These are phyloP conservation scores for Pampusana beccarii DNA, from an alignment of 2,113 vertebrate species.

Conservation along the genomic window DNA sequence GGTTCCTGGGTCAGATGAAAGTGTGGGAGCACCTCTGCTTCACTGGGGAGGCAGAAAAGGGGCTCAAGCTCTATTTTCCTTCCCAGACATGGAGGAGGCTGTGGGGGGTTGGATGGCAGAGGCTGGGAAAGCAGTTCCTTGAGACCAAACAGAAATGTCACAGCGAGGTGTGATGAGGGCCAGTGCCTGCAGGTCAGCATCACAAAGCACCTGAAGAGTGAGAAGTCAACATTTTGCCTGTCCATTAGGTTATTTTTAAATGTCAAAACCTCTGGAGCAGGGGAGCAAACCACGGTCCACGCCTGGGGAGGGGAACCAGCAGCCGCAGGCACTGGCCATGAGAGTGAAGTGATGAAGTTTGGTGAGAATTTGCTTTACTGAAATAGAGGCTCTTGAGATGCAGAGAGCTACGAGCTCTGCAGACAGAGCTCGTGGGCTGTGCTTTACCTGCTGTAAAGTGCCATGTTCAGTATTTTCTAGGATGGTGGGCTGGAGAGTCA, in stretches of 20 bases:
- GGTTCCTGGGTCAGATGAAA: neutral
- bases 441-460: neutral
- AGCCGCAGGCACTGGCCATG: neutral
- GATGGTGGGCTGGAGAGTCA: neutral
- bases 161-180: neutral
- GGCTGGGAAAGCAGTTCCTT: neutral
- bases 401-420: neutral
- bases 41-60: neutral
- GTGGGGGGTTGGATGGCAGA: rapidly evolving
- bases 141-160: neutral
- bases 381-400: neutral
- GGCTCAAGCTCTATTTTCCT: neutral
- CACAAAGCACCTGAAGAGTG: rapidly evolving
- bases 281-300: neutral
- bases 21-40: neutral
- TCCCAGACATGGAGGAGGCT: neutral
- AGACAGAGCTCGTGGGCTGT: neutral
- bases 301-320: neutral
- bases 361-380: neutral
- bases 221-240: neutral
- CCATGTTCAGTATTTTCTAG: rapidly evolving
- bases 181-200: neutral
- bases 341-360: neutral
- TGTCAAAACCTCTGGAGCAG: neutral
- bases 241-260: neutral